Conservation (phyloP, 2,797 vertebrate species). For the Bufotes viridis region DNA sequence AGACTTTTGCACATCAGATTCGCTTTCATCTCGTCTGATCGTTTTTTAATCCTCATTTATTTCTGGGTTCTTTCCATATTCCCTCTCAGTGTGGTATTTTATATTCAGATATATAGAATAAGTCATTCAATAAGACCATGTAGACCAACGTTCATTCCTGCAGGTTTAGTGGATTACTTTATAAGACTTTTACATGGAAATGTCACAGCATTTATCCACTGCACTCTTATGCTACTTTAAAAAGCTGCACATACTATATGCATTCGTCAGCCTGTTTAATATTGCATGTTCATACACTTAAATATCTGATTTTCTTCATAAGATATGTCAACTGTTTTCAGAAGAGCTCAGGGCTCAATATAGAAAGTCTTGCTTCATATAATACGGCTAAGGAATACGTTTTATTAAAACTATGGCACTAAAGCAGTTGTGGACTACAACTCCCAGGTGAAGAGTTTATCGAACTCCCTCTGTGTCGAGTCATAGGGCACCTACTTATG, state of each 20-base stretch:
- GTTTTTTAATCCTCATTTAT: constrained; percentile 66
- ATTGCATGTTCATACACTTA: constrained; percentile 51
- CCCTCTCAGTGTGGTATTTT: constrained; percentile 72
- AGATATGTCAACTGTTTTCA: constrained; percentile 29
- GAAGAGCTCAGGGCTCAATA: constrained; percentile 38
- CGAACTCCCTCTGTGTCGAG: background rate
- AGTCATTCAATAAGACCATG: constrained; percentile 66
- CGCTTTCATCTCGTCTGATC: constrained; percentile 73
- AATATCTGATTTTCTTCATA: constrained; percentile 19
- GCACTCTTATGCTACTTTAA: constrained; percentile 23
- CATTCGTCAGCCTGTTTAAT: constrained; percentile 45
- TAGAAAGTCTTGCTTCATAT: background rate
- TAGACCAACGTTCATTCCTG: constrained; percentile 33
- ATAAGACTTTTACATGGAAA: constrained; percentile 25
- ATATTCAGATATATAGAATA: constrained; percentile 69
- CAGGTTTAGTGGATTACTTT: constrained; percentile 30
- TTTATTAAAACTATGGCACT: background rate
- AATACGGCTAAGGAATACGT: background rate
- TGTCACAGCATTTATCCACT: constrained; percentile 32
- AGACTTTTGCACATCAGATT: constrained; percentile 72
- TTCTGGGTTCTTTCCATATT: constrained; percentile 65
- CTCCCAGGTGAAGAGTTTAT: background rate
- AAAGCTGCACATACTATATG: constrained; percentile 25
- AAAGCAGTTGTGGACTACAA: background rate
- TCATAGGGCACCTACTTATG: background rate